These are phyloP conservation scores for Cheumatopsyche charites DNA, from an alignment of 1,140 invertebrate species.

Conservation along the genomic window DNA sequence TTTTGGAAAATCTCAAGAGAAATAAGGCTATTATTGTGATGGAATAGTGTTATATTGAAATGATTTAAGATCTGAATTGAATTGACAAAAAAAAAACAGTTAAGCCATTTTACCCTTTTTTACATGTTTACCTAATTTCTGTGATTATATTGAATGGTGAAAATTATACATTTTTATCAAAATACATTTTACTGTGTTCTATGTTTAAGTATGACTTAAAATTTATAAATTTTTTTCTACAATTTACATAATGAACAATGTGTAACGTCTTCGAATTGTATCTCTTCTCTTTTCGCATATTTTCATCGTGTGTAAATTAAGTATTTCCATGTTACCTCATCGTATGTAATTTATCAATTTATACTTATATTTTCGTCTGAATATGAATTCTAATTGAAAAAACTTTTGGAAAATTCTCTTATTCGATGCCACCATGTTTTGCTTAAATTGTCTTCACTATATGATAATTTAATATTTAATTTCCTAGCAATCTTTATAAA, in stretches of 20 bases:
- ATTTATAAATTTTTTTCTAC: background rate
- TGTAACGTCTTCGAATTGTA: background rate
- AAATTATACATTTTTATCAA: background rate
- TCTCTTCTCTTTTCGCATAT: background rate
- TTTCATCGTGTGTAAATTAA: background rate
- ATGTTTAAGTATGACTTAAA: background rate
- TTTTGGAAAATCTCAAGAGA: no score
- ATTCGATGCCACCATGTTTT: background rate
- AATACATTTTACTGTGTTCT: background rate
- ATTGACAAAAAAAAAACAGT: no score
- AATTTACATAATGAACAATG: background rate
- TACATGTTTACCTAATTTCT: constrained; percentile 15
- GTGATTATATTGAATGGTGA: constrained; percentile 8
- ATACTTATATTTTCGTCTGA: no score
- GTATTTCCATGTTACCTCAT: constrained; percentile 21
- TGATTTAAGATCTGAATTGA: no score
- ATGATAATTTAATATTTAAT: background rate
- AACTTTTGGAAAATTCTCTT: constrained; percentile 10
- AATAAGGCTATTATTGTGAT: no score
- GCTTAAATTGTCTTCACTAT: background rate
- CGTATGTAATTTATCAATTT: no score
- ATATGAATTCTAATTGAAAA: background rate
- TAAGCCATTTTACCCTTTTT: constrained; percentile 2
- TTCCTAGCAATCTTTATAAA: background rate
- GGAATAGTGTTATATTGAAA: no score